Conservation (phyloP, 2,797 vertebrate species). For the Pangasius larnaudii region DNA sequence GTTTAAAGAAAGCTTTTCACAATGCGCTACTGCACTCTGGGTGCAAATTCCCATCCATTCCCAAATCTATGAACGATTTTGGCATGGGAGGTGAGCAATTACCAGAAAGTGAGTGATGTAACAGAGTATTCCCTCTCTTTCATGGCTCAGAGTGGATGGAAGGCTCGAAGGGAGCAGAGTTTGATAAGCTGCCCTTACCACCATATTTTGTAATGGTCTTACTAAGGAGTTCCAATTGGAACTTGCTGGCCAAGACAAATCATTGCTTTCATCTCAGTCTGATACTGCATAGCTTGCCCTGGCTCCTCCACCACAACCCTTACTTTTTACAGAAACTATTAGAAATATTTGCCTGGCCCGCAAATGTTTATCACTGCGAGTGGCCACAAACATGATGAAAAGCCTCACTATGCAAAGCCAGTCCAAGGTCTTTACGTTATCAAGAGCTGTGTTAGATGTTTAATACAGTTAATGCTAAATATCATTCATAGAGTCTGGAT, state of each 20-base stretch:
- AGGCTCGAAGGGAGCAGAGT: background rate
- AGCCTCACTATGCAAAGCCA: background rate
- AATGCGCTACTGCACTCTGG: constrained; percentile 9
- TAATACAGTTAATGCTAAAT: background rate
- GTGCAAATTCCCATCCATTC: background rate
- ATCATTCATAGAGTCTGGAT: background rate
- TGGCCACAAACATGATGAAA: background rate
- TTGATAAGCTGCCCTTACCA: background rate
- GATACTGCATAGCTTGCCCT: background rate
- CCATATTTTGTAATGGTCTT: background rate
- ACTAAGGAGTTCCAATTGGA: background rate
- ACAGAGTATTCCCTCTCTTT: background rate
- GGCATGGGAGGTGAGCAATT: constrained; percentile 1
- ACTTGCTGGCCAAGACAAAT: background rate
- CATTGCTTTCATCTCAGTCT: background rate
- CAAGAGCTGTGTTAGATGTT: background rate
- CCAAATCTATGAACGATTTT: background rate
- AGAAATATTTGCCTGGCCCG: background rate
- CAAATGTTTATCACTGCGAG: background rate
- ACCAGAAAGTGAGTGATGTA: background rate
- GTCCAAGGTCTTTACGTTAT: background rate
- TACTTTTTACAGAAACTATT: background rate
- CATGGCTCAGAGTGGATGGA: background rate
- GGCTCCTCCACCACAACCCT: background rate
- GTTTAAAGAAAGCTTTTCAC: background rate